Evolutionary conservation across 2,113 vertebrate species (phyloP).

Genomic region (Chaetorhynchus papuensis): DNA sequence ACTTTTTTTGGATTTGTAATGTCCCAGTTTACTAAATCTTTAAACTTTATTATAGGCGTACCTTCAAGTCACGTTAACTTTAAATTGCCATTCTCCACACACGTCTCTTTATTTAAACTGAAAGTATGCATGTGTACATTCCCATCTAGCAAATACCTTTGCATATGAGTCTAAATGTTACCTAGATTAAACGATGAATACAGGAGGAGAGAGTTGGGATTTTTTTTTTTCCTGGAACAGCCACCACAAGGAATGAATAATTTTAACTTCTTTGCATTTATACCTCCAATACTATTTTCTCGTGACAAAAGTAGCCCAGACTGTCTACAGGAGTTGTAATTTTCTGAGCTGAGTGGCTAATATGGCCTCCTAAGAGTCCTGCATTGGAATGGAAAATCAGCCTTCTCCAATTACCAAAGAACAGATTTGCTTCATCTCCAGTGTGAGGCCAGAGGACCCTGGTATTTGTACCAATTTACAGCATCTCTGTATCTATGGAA

Average conservation of each 20-base stretch:
- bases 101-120: conserved; percentile 65
- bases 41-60: conserved; percentile 56
- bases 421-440: conserved; percentile 54
- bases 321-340: neutral
- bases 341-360: neutral
- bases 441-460: conserved; percentile 9
- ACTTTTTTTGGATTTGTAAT: conserved; percentile 62
- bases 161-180: conserved; percentile 20
- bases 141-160: conserved; percentile 13
- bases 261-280: neutral
- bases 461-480: conserved; percentile 35
- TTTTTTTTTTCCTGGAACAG: neutral
- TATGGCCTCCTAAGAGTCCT: neutral
- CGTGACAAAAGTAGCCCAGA: neutral
- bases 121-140: conserved; percentile 57
- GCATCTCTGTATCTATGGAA: conserved; percentile 35
- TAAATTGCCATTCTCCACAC: conserved; percentile 59
- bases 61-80: conserved; percentile 42
- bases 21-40: conserved; percentile 66
- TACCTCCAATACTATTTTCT: conserved; percentile 4
- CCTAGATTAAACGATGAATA: conserved; percentile 18
- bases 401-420: conserved; percentile 72
- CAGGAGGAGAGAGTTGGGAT: neutral
- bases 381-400: conserved; percentile 42
- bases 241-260: neutral